Evolutionary conservation across 2,797 vertebrate genomes (phyloP), one percentile per base, ranked within the genome.

Genomic region (Adrianichthys oophorus): DNA sequence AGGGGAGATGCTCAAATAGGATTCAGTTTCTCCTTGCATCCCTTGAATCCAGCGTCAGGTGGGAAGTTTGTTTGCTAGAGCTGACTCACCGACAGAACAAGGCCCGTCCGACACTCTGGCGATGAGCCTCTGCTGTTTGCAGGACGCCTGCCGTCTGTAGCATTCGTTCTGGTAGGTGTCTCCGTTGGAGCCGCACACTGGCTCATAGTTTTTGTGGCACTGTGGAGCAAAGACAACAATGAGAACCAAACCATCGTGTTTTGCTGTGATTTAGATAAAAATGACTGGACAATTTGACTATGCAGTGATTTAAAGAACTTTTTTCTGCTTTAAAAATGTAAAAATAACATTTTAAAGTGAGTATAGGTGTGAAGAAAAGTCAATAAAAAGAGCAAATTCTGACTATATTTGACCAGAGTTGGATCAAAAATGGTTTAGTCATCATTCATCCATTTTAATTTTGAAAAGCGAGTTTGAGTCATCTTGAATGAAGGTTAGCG

Each of bases 141-240:
- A 98, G 83, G 95, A 91, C 60, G 95, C 94, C 88, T 95, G 95
- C 71, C 93, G 93, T 83, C 97, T 86, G 89, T 94, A 97, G 85
- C 96, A 98, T 79, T 98, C 95, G 51, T 97, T 98, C 90, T 98
- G 96, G 84, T 97, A 98, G 62, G 96, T 97, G 90, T 98, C 95
- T 72, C 95, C 96, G 66, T 98, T 98, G 55, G 96, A 98, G 68
- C 95, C 96, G 83, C 96, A 98, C 80, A 98, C 96, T 0, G 96
- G 95, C 62, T 94, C 90, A 82, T 96, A 98, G 88, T 94, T 95
- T 71, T 94, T 97, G 74, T 95, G 94, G 83, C 96, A 98, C 96
- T 98, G 87, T 16, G 87, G 71, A 63, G 40, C 64, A 76, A 59
- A 78, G 41, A 78, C 56, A 80, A 18, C 46, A 15, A 42, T 49